Evolutionary conservation across 1,140 invertebrate species (phyloP), one percentile per base, ranked within the genome.

Genomic region (Drosophila rufa): DNA sequence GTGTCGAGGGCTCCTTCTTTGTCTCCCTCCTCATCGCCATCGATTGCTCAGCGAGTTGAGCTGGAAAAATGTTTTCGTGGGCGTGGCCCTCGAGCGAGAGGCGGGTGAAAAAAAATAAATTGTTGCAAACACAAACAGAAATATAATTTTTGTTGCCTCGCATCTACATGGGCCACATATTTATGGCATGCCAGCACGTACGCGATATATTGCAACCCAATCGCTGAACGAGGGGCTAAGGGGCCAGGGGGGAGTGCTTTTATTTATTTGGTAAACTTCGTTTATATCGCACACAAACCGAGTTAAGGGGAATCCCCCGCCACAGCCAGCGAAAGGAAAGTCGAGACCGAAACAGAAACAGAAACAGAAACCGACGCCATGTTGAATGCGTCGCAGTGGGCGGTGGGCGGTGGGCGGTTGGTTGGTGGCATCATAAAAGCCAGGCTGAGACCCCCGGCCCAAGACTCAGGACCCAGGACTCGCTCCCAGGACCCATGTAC

Each of bases 151-250:
- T 91, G 86, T 86, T 85, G 79, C 67, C 66, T 71, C 60, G 43
- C 71, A 71, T 47, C 76, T 65, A 79, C 64, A 82, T 65, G 62
- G 56, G 78, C 80, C 79, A 80, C 70, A 79, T 91, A 91, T 91
- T 91, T 91, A 91, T 91, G 87, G 87, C 87, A 91, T 91, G 80
- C 87, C 87, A 70, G 79, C 87, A 91, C 87, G 87, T 91, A 91
- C 87, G 86, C 85, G 85, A 90, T 89, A 90, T 85, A 90, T 89
- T 89, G 84, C 86, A 89, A 78, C 73, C 85, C 83, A 87, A 89
- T 87, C 80, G 83, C 36, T 27, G 51, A 60, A 27, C 27, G 40
- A 17, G 59, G 22, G 22, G 17, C 30, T 9, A n/a, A 15, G 25
- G 25, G 22, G 30, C 27, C 14, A 14, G 17, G 33, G 51, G 11